Base-by-base conservation (phyloP, 2,113 vertebrate genomes). In the Otus sunia region DNA sequence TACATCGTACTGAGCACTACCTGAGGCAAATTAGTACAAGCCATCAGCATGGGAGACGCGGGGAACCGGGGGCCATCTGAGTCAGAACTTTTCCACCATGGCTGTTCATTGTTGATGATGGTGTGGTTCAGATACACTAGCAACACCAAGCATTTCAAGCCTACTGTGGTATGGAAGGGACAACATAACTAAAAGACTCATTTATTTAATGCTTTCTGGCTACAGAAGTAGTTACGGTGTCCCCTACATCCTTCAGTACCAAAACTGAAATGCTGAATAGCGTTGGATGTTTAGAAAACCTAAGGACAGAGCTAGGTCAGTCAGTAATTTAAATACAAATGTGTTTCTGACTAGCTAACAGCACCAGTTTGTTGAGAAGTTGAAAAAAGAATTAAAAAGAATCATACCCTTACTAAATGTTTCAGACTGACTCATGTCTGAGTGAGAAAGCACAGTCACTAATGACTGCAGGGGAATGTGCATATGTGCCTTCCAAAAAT, bases 351-450 rank as follows among this genome's bases (percentile, higher is more conserved):
- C 39, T 58, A 49, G 10, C 37, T 34, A 59, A 56, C 16, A 34
- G 66, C 66, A 36, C 39, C 55, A 29, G 19, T 53, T 88, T 52
- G 41, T 11, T 67, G 19, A 39, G 18, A n/a, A 84, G n/a, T 8
- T 74, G 34, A 37, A 76, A 69, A 15, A 79, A 47, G 15, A 41
- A 62, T n/a, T 66, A 2, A 30, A 6, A 66, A 74, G 19, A 63
- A n/a, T 26, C 53, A 68, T 23, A 23, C 34, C 56, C 62, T 69
- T 45, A 27, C 41, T 73, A 58, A 91, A 76, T 50, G 55, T 52
- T 50, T 85, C 68, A 95, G 84, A 64, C 75, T 95, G 93, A 94
- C 66, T 96, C 84, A 97, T 79, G 88, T 91, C 84, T 96, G 86
- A 53, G 84, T 91, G 92, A 66, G 94, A 95, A 95, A 94, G 80